Base-by-base conservation (phyloP, 2,888 invertebrate species). In the Meteorus colon region DNA sequence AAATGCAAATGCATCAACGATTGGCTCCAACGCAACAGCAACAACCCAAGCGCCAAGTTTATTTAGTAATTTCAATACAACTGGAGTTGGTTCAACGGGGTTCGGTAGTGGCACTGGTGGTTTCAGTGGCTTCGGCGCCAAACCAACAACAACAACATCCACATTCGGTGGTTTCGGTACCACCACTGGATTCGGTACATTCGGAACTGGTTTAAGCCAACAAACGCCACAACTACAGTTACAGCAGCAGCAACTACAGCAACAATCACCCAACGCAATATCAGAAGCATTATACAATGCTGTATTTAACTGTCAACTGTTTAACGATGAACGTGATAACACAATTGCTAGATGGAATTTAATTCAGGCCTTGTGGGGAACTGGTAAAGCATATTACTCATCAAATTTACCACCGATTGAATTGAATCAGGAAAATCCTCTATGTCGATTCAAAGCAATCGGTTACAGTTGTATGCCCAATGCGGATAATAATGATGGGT, bases 281-380 rank as follows among this genome's bases (percentile, higher is more conserved):
- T 87, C 88, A 51, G 95, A 95, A 84, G 94, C 94, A 0, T 91
- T 96, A 62, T 93, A 94, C 10, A 94, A 94, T 77, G 94, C 95
- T 0, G 94, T 96, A 1, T 94, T 94, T 82, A 94, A 94, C 85
- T 95, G 95, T 78, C 94, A 94, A 70, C 93, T 98, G 68, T 99
- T 96, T 88, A 97, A 97, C 19, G 99, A 99, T 89, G 99, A 99
- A 87, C 92, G 98, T 48, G 99, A 99, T 88, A 94, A 95, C 77
- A 95, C 97, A 37, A 92, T 99, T 41, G 97, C 97, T 2, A 96
- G 96, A 87, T 98, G 98, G 95, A 99, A 99, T 89, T 94, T 97
- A 84, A 91, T 99, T 68, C 98, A 98, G 90, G 96, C 96, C 0
- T 93, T 95, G 79, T 96, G 96, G 95, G 97, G 96, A 24, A 93